Percentiles rank a stretch among this genome's conserved stretches.
These are phyloP conservation scores for Galaxias olidus DNA, from an alignment of 2,797 vertebrate genomes.

Conservation along the genomic window DNA sequence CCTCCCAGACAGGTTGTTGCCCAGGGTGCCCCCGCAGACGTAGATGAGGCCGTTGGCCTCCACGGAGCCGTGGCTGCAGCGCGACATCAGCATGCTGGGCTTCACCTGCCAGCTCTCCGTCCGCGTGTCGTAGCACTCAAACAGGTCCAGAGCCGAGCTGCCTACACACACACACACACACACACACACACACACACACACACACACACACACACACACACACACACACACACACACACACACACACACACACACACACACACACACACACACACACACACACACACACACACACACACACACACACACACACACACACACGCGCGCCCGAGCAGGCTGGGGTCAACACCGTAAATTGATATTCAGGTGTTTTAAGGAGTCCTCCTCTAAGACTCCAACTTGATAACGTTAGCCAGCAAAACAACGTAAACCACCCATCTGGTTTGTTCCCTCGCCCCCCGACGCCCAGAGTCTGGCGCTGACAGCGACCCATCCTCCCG, in stretches of 20 bases:
- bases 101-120: conserved; percentile 97
- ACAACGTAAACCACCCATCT: conserved; percentile 41
- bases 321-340: background rate
- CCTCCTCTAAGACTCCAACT: no score
- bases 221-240: background rate
- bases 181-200: background rate
- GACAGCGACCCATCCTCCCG: conserved; percentile 42
- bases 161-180: conserved; percentile 71
- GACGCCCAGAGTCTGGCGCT: conserved; percentile 97
- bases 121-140: conserved; percentile 96
- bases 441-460: conserved; percentile 85
- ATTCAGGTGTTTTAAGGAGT: no score
- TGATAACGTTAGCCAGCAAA: no score
- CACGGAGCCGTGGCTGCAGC: conserved; percentile 94
- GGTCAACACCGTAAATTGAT: no score
- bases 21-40: conserved; percentile 93
- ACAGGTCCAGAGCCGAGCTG: conserved; percentile 92
- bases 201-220: background rate
- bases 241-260: background rate
- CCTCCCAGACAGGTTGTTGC: conserved; percentile 93
- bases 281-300: background rate
- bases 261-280: background rate
- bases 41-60: conserved; percentile 93
- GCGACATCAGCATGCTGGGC: conserved; percentile 92
- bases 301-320: background rate